These are phyloP conservation scores for Lucinisca nassula DNA, from an alignment of 2,888 invertebrate species.

Conservation along the genomic window DNA sequence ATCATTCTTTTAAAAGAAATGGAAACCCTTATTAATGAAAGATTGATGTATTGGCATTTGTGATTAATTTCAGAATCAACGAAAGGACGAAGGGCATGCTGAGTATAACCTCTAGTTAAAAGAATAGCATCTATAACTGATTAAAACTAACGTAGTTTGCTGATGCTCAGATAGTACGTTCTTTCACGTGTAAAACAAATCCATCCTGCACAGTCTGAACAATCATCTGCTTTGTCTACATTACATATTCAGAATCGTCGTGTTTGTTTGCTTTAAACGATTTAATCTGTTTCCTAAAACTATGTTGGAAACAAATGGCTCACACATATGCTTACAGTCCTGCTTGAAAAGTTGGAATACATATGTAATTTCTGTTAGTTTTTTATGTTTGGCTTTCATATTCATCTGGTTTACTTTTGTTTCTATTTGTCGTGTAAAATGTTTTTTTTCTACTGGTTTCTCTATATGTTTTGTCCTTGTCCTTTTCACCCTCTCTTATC, in stretches of 20 bases:
- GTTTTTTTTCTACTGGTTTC: no score
- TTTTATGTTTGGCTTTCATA: neutral
- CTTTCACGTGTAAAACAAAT: conserved; percentile 1
- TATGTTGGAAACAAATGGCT: conserved; percentile 23
- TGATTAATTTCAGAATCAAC: no score
- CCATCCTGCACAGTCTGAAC: neutral
- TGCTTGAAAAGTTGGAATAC: conserved; percentile 22
- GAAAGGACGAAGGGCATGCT: no score
- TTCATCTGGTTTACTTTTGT: neutral
- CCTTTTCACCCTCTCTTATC: neutral
- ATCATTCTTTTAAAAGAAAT: no score
- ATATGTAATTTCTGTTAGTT: neutral
- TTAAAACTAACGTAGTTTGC: no score
- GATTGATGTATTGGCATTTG: no score
- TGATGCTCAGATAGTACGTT: neutral
- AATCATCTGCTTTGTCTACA: neutral
- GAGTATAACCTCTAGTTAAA: no score
- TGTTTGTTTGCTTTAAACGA: conserved; percentile 15
- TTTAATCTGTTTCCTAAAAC: conserved; percentile 36
- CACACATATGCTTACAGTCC: conserved; percentile 27
- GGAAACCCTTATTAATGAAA: no score
- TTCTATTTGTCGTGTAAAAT: neutral
- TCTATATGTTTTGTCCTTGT: neutral
- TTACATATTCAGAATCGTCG: no score
- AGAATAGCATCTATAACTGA: no score